Evolutionary conservation across 2,113 vertebrate species (phyloP).

Genomic region (Dasyprocta punctata): DNA sequence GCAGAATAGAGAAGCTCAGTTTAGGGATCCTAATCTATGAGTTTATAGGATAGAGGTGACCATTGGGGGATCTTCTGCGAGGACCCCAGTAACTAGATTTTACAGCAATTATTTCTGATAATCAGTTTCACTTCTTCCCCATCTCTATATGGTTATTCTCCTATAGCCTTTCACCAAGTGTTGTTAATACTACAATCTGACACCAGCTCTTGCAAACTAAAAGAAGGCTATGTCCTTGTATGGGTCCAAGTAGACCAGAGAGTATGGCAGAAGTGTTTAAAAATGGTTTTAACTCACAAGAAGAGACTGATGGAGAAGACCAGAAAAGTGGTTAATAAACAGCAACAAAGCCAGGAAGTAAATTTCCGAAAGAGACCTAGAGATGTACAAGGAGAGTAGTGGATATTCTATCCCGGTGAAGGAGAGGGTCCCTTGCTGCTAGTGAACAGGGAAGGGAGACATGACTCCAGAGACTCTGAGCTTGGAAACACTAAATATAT

Average conservation of each 20-base stretch:
- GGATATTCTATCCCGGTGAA: neutral
- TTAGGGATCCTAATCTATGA: neutral
- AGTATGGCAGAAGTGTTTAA: neutral
- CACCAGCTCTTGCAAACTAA: neutral
- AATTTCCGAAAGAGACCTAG: neutral
- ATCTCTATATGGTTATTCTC: neutral
- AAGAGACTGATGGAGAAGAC: neutral
- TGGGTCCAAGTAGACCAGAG: neutral
- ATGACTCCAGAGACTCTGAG: neutral
- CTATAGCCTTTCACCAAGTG: neutral
- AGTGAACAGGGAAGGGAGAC: neutral
- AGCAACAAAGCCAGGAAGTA: neutral
- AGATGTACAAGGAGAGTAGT: neutral
- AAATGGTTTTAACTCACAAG: neutral
- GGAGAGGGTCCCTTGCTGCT: neutral
- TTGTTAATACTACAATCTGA: neutral
- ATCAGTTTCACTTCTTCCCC: neutral
- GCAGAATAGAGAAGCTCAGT: neutral
- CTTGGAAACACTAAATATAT: neutral
- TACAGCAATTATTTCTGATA: neutral
- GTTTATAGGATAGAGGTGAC: neutral
- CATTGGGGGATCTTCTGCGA: neutral
- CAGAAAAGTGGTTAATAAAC: neutral
- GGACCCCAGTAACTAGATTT: neutral
- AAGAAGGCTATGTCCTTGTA: neutral